Evolutionary conservation across 2,113 vertebrate genomes (phyloP).

Genomic region (Cromileptes altivelis): DNA sequence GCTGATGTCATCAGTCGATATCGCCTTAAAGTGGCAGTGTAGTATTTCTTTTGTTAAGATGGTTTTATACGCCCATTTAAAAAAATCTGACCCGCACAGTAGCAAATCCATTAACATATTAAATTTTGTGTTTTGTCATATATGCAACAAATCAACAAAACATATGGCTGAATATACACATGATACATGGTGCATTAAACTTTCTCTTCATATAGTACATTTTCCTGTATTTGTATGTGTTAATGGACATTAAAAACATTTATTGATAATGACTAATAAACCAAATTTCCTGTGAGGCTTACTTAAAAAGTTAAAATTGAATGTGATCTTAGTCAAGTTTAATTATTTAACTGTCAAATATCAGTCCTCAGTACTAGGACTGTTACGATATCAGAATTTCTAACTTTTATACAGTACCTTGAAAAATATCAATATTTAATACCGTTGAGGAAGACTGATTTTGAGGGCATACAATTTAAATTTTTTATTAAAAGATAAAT

Average conservation of each 20-base stretch:
- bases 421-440: no score
- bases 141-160: background rate
- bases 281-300: background rate
- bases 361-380: background rate
- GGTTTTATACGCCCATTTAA: background rate
- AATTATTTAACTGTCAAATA: background rate
- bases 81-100: no score
- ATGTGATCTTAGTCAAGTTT: no score
- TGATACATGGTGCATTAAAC: background rate
- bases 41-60: background rate
- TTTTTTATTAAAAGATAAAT: no score
- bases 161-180: background rate
- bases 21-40: background rate
- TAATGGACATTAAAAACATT: background rate
- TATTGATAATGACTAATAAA: background rate
- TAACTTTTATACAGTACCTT: no score
- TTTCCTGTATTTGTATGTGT: background rate
- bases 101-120: background rate
- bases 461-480: no score
- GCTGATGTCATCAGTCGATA: background rate
- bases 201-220: no score
- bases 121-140: background rate
- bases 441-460: no score
- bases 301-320: background rate
- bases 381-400: no score